Evolutionary conservation across 2,888 invertebrate genomes (phyloP), one percentile per base, ranked within the genome.

Genomic region (Melanargia galathea): DNA sequence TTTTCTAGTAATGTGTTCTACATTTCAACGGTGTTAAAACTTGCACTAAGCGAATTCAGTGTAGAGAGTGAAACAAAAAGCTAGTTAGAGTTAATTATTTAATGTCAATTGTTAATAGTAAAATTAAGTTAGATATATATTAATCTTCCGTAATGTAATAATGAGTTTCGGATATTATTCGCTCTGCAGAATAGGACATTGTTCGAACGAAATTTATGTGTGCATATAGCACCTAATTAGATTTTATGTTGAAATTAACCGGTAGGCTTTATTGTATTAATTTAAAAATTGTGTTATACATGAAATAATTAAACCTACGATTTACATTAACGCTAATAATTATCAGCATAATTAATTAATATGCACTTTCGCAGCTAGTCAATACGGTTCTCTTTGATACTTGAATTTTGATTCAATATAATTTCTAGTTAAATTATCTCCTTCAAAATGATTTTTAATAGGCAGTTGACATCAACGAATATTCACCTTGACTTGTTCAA

Each of bases 401-500:
- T n/a, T n/a, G n/a, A n/a, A n/a, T n/a, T n/a, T n/a, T n/a, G n/a
- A n/a, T n/a, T n/a, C n/a, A n/a, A n/a, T n/a, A n/a, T n/a, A n/a
- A n/a, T n/a, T n/a, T n/a, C n/a, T n/a, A n/a, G n/a, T n/a, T n/a
- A n/a, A n/a, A n/a, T n/a, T n/a, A n/a, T n/a, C n/a, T n/a, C n/a
- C n/a, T n/a, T n/a, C n/a, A n/a, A n/a, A n/a, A n/a, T n/a, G n/a
- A n/a, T n/a, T 40, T 13, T 6, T 40, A 40, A n/a, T n/a, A 40
- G 40, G n/a, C 40, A 13, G 40, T 40, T 40, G 40, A 40, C 40
- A n/a, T 40, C 16, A n/a, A 40, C 16, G 16, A 40, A 16, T n/a
- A 40, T 40, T 40, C n/a, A 40, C 40, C 40, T 40, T 40, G n/a
- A 40, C 40, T 16, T 6, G 40, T 40, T 40, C 40, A 40, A 40